A percentile compares a stretch with the other conserved stretches of the same genome.
phyloP scores from a whole-genome alignment of 2,797 vertebrate species.

The Atherinosoma microstoma region DNA sequence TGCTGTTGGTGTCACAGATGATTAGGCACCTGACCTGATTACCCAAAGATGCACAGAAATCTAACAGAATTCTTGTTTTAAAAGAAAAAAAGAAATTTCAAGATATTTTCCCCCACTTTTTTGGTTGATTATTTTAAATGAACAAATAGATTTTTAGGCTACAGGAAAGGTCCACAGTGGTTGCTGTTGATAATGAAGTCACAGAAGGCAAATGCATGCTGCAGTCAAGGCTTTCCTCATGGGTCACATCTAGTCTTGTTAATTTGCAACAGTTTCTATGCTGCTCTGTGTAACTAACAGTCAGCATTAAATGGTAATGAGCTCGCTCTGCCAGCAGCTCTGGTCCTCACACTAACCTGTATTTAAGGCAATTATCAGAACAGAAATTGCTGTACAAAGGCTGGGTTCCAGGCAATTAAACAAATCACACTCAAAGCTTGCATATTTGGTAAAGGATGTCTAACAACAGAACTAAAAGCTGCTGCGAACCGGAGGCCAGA shows the following conservation, averaged over 20 bases:
- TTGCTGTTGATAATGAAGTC: slow-evolving; percentile 16
- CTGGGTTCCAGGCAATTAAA: slow-evolving; percentile 61
- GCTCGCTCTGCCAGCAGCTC: slow-evolving; percentile 35
- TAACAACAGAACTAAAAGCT: slow-evolving; percentile 34
- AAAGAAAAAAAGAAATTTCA: too few relatives aligned
- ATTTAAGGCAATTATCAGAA: slow-evolving; percentile 71
- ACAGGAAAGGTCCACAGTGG: slow-evolving; percentile 6
- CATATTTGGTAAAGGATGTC: slow-evolving; percentile 29
- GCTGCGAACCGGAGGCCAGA: slow-evolving; percentile 42
- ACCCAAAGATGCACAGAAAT: slow-evolving; percentile 48
- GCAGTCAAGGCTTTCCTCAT: slow-evolving; percentile 40
- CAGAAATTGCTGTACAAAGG: slow-evolving; percentile 58
- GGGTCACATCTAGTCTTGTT: slow-evolving; percentile 42
- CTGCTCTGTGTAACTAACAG: slow-evolving; percentile 39
- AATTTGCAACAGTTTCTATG: slow-evolving; percentile 51
- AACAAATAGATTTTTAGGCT: background rate
- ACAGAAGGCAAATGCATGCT: slow-evolving; percentile 17
- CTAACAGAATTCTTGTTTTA: slow-evolving; percentile 19
- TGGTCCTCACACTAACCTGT: slow-evolving; percentile 53
- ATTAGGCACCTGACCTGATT: slow-evolving; percentile 71
- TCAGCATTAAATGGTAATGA: slow-evolving; percentile 54
- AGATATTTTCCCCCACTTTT: background rate
- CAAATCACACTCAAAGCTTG: slow-evolving; percentile 49
- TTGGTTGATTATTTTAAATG: slow-evolving; percentile 12
- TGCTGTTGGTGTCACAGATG: slow-evolving; percentile 53